Base-by-base conservation (phyloP, 2,113 vertebrate genomes). In the Lophotis ruficrista region DNA sequence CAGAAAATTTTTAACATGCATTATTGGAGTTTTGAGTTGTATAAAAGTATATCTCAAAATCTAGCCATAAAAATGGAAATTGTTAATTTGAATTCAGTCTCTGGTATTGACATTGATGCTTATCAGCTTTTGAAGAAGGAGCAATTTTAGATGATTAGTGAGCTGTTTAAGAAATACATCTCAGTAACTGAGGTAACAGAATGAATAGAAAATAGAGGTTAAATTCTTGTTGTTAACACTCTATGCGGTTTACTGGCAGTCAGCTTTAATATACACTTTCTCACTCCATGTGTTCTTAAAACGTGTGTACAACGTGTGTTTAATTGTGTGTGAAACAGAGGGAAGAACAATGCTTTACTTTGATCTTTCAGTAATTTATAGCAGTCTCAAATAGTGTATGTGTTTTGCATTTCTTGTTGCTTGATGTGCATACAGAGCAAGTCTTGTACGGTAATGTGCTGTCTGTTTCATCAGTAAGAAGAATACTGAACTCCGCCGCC, bases 391-490 rank as follows among this genome's bases (percentile, higher is more conserved):
- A 17, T n/a, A 62, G 24, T 0, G 0, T 18, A 2, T 41, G 4
- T 7, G 2, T 68, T 79, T 17, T 68, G 20, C 70, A 50, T 93
- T 66, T 62, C 23, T 45, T 79, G 20, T 58, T 78, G 17, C 7
- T n/a, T 71, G 30, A 14, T 50, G 50, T 41, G 64, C 17, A 7
- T 53, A 14, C 9, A 35, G 11, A 88, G 16, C 11, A 83, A 37
- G 19, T 50, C 35, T 69, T 82, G 24, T 80, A 14, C 78, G 60
- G 31, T 91, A 57, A 79, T 17, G 9, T 65, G 10, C 37, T 71
- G 10, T 87, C 70, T 77, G 53, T 75, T 84, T 96, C 24, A 51
- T 68, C 87, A 99, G 99, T 98, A 99, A 99, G 97, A 99, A 99
- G 92, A 98, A 99, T 33, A 57, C 95, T 7, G 97, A 87, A 0